A percentile compares a stretch with the other conserved stretches of the same genome.
These are phyloP conservation scores for Deroptyus accipitrinus DNA, from an alignment of 2,113 vertebrate genomes.

Conservation along the genomic window DNA sequence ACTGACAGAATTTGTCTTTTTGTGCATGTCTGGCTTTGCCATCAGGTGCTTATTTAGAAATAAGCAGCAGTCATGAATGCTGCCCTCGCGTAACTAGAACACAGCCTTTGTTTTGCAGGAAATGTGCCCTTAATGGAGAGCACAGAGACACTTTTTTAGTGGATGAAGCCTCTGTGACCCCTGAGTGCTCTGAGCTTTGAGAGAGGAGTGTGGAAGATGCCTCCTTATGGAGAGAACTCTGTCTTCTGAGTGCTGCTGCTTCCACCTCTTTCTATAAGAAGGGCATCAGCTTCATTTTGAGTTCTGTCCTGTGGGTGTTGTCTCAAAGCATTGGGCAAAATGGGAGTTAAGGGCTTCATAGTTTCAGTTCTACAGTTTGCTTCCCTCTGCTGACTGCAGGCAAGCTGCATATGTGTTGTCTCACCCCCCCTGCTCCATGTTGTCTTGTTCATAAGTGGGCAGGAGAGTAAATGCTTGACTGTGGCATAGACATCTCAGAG, in stretches of 20 bases:
- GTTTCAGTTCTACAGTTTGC: not conserved
- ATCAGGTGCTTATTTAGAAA: not conserved
- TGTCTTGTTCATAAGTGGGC: not conserved
- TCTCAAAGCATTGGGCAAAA: not conserved
- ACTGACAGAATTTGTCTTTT: not conserved
- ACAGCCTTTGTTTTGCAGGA: not conserved
- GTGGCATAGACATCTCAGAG: not conserved
- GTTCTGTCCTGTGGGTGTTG: not conserved
- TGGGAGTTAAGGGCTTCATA: not conserved
- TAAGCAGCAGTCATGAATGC: not conserved
- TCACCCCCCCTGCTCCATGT: fast-evolving
- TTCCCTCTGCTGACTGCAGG: not conserved
- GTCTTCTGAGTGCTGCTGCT: not conserved
- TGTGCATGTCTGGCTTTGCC: not conserved
- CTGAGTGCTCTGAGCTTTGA: not conserved
- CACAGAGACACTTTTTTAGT: not conserved
- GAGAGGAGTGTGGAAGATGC: not conserved
- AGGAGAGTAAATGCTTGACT: not conserved
- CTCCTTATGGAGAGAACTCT: not conserved
- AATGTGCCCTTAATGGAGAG: not conserved
- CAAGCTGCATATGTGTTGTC: not conserved
- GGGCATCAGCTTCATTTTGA: not conserved
- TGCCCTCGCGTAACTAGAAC: fast-evolving
- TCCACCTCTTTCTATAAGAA: not conserved
- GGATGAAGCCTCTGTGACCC: not conserved